Conservation (phyloP, 2,113 vertebrate species). For the Cryptomyrus ogoouensis region DNA sequence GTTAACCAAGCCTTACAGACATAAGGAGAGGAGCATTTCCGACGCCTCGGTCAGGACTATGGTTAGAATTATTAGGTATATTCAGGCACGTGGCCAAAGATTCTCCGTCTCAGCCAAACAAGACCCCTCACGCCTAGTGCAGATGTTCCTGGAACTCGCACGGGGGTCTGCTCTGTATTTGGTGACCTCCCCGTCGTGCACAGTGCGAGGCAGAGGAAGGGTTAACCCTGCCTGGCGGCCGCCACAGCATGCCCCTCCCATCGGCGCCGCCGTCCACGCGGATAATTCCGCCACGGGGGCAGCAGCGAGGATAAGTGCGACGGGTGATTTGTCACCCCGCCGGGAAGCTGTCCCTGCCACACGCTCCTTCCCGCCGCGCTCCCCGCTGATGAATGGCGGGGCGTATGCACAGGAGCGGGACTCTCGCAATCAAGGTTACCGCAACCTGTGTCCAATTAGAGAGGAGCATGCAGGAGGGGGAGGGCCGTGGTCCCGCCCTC, state of each 20-base stretch:
- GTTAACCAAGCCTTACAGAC: not conserved
- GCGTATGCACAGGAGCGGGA: constrained; percentile 55
- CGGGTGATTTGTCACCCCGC: constrained; percentile 67
- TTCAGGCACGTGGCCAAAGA: not conserved
- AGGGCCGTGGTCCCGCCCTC: constrained; percentile 43
- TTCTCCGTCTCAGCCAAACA: not conserved
- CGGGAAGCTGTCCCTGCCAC: constrained; percentile 57
- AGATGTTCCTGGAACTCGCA: not conserved
- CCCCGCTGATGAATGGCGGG: constrained; percentile 65
- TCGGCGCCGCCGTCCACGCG: constrained; percentile 22
- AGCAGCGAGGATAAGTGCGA: constrained; percentile 47
- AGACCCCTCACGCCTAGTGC: not conserved
- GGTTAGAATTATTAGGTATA: not conserved
- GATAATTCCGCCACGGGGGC: constrained; percentile 33
- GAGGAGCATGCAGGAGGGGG: constrained; percentile 14
- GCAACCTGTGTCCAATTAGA: constrained; percentile 66
- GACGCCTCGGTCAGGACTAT: not conserved
- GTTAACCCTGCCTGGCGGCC: not conserved
- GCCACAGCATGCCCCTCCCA: not conserved
- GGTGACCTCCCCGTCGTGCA: not conserved
- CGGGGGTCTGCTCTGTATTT: not conserved
- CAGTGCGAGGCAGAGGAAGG: not conserved
- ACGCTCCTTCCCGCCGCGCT: constrained; percentile 62
- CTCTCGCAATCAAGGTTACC: constrained; percentile 66
- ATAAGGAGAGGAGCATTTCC: not conserved